Percentiles rank a stretch among this genome's conserved stretches.
These are phyloP conservation scores for Phacellophora camtschatica DNA, from an alignment of 30 jellyfish, hydroid and myxozoan genomes.

Conservation along the genomic window DNA sequence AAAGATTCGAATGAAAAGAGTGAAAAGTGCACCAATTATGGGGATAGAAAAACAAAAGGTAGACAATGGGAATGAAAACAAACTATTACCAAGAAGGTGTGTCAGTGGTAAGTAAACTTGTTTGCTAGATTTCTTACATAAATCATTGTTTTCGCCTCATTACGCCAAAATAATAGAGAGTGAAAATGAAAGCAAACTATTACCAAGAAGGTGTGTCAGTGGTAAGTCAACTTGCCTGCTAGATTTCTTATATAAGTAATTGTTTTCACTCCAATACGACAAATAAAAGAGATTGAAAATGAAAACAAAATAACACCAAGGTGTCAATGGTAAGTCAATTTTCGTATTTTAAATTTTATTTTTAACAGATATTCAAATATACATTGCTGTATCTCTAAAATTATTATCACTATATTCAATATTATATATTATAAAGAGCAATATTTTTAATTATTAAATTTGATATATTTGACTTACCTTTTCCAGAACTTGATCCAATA, in stretches of 20 bases:
- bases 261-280: too few relatives aligned
- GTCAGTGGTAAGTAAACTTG: slow-evolving; percentile 35
- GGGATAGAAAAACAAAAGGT: not conserved
- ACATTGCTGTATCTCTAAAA: too few relatives aligned
- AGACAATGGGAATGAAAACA: too few relatives aligned
- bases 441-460: too few relatives aligned
- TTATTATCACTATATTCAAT: too few relatives aligned
- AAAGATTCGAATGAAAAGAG: slow-evolving; percentile 2
- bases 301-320: not conserved
- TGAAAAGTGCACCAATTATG: slow-evolving; percentile 53
- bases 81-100: slow-evolving; percentile 38
- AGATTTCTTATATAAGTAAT: not conserved
- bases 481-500: slow-evolving; percentile 5
- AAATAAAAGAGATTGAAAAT: too few relatives aligned
- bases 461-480: slow-evolving; percentile 21
- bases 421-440: too few relatives aligned
- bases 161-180: too few relatives aligned
- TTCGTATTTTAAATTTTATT: too few relatives aligned
- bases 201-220: slow-evolving; percentile 45
- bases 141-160: too few relatives aligned
- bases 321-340: slow-evolving; percentile 32
- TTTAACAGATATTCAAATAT: too few relatives aligned
- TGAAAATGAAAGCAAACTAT: not conserved
- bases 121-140: not conserved
- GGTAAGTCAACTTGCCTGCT: too few relatives aligned